Evolutionary conservation across 2,888 invertebrate species (phyloP).

Genomic region (Hermaeophaga mercurialis): DNA sequence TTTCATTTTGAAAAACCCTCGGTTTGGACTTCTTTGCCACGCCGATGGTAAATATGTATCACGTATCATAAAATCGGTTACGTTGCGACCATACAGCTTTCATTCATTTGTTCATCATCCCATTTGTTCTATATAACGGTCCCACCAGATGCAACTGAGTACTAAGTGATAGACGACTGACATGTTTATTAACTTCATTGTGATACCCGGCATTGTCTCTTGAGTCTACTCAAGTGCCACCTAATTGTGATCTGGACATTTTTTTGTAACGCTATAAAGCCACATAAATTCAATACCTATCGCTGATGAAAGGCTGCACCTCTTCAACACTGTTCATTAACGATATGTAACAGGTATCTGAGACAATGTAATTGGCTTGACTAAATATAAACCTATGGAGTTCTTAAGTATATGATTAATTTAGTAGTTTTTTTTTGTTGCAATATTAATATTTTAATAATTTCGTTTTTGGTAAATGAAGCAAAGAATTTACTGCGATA

Average conservation of each 20-base stretch:
- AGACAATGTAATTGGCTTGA: not conserved
- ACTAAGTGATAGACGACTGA: constrained; percentile 39
- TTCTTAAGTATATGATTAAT: no score
- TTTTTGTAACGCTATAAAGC: constrained; percentile 19
- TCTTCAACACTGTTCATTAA: not conserved
- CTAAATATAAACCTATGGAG: no score
- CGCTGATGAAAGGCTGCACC: constrained; percentile 4
- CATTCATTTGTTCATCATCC: constrained; percentile 44
- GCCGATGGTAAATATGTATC: constrained; percentile 26
- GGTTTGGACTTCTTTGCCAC: not conserved
- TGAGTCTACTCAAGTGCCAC: constrained; percentile 30
- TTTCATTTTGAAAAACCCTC: no score
- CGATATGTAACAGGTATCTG: constrained; percentile 3
- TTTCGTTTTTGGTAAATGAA: no score
- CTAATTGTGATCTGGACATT: constrained; percentile 31
- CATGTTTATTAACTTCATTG: constrained; percentile 41
- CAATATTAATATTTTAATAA: no score
- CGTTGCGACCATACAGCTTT: constrained; percentile 40
- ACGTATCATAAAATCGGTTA: constrained; percentile 28
- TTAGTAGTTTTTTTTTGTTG: no score
- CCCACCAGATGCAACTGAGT: constrained; percentile 33
- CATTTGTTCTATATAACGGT: constrained; percentile 41
- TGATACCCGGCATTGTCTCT: constrained; percentile 38
- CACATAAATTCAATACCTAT: constrained; percentile 10
- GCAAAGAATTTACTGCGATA: no score